phyloP scores from a whole-genome alignment of 2,113 vertebrate species.

The Miniopterus natalensis region DNA sequence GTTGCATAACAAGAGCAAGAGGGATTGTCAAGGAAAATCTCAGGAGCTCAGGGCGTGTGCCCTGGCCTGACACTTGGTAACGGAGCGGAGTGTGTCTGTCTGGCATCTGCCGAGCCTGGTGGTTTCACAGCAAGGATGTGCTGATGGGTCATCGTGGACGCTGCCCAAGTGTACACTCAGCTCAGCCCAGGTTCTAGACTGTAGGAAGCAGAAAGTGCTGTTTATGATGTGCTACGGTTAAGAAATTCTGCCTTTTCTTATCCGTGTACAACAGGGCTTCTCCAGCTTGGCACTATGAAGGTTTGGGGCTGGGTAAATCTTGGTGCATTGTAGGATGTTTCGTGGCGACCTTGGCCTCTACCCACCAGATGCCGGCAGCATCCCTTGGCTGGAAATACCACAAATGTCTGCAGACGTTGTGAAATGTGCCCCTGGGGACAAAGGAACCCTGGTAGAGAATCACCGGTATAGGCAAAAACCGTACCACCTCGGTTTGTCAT shows the following conservation, averaged over 20 bases:
- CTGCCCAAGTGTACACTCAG: background rate
- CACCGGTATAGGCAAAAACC: background rate
- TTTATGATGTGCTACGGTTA: background rate
- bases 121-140: conserved; percentile 58
- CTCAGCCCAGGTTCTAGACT: background rate
- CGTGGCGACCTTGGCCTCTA: background rate
- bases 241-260: conserved; percentile 16
- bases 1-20: conserved; percentile 46
- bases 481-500: background rate
- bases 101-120: conserved; percentile 57
- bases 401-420: background rate
- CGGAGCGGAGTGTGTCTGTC: conserved; percentile 60
- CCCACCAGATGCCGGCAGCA: background rate
- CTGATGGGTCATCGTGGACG: conserved; percentile 27
- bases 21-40: conserved; percentile 49
- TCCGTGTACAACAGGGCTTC: background rate
- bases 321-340: background rate
- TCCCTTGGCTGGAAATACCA: background rate
- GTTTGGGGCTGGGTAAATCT: background rate
- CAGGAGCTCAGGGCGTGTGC: background rate
- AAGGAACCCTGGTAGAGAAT: background rate
- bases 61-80: background rate
- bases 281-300: background rate
- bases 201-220: background rate
- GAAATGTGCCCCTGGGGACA: background rate